Conservation (phyloP, 2,113 vertebrate species). For the pig (Sus scrofa) region DNA sequence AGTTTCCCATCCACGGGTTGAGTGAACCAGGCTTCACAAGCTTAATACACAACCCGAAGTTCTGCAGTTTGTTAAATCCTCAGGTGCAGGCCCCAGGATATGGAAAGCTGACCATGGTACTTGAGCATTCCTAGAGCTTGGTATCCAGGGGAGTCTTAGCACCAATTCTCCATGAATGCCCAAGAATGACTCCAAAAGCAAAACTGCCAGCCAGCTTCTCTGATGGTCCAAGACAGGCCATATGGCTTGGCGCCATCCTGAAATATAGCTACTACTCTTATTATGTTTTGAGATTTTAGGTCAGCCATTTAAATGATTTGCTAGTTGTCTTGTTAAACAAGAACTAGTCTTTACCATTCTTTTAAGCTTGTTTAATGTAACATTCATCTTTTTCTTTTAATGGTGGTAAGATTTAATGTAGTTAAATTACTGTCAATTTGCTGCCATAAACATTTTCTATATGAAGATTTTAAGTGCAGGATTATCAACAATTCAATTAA, state of each 20-base stretch:
- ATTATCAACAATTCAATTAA: conserved; percentile 88
- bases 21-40: too few species aligned
- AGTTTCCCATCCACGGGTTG: too few species aligned
- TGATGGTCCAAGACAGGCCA: background rate
- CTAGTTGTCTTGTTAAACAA: conserved; percentile 83
- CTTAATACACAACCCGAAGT: background rate
- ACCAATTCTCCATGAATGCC: background rate
- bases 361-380: conserved; percentile 85
- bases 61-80: background rate
- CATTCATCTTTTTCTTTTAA: conserved; percentile 85
- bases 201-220: background rate
- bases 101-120: too few species aligned
- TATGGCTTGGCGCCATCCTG: conserved; percentile 37
- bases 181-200: background rate
- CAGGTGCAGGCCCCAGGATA: background rate
- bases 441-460: conserved; percentile 89
- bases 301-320: conserved; percentile 72
- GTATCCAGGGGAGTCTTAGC: background rate
- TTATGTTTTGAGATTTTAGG: conserved; percentile 60
- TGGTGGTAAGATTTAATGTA: conserved; percentile 87
- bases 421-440: conserved; percentile 87
- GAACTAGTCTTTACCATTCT: conserved; percentile 80
- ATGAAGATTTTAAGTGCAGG: conserved; percentile 86
- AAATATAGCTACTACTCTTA: background rate
- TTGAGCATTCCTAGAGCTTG: background rate